A percentile compares a stretch with the other conserved stretches of the same genome.
These are phyloP conservation scores for Andrena camellia DNA, from an alignment of 2,888 invertebrate species.

Conservation along the genomic window DNA sequence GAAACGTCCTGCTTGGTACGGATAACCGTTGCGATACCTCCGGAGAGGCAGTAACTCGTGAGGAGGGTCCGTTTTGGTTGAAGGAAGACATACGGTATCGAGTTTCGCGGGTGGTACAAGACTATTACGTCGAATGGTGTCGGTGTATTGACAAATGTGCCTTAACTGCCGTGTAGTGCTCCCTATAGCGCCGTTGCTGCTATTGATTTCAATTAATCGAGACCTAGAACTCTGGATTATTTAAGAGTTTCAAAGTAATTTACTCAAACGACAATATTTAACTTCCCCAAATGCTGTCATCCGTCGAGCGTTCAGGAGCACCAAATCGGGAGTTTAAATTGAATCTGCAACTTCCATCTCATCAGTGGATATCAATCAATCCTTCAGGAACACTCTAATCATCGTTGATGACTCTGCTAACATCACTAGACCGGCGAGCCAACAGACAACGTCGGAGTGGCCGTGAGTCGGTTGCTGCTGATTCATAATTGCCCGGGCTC, in stretches of 20 bases:
- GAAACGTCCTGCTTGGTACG: conserved; percentile 43
- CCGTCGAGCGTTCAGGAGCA: too few relatives aligned
- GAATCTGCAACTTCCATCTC: background rate
- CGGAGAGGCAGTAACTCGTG: conserved; percentile 58
- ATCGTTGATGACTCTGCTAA: background rate
- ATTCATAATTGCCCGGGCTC: conserved; percentile 24
- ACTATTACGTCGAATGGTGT: conserved; percentile 49
- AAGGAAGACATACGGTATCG: conserved; percentile 74
- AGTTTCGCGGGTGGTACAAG: conserved; percentile 50
- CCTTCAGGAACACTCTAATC: background rate
- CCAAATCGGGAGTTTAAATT: too few relatives aligned
- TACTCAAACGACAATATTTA: too few relatives aligned
- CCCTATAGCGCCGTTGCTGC: conserved; percentile 28
- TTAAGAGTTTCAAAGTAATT: too few relatives aligned
- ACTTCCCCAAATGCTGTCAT: too few relatives aligned
- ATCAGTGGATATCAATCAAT: background rate
- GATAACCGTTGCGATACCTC: conserved; percentile 39
- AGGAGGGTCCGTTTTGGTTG: conserved; percentile 69
- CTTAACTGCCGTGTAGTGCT: conserved; percentile 49
- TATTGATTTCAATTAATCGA: conserved; percentile 24
- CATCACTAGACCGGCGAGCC: background rate
- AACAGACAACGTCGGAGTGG: background rate
- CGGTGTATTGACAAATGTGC: conserved; percentile 71
- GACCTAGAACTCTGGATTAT: too few relatives aligned
- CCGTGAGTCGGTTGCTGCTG: conserved; percentile 15